Conservation (phyloP, 2,888 invertebrate genomes). For the Clepsis dumicolana region DNA sequence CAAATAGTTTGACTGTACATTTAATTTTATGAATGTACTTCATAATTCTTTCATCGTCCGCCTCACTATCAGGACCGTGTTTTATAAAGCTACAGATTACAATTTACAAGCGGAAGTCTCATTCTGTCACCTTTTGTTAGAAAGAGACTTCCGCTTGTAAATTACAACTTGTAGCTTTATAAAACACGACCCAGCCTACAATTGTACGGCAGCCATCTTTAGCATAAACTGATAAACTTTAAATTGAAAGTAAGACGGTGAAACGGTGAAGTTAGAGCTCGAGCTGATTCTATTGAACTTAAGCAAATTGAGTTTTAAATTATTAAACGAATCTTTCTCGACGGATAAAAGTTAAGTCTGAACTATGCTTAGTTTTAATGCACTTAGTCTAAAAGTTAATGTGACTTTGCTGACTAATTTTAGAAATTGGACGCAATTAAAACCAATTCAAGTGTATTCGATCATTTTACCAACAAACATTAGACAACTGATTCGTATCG, state of each 20-base stretch:
- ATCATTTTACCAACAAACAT: too few species aligned
- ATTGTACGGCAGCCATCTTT: constrained; percentile 16
- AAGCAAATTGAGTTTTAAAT: constrained; percentile 7
- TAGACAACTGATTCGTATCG: too few species aligned
- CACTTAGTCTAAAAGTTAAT: neutral
- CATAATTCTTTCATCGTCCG: neutral
- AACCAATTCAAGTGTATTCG: too few species aligned
- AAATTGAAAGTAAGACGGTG: constrained; percentile 30
- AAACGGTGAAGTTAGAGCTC: constrained; percentile 16
- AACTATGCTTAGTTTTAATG: neutral
- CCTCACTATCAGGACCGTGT: too few species aligned
- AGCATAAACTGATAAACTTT: constrained; percentile 29
- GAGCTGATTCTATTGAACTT: constrained; percentile 15
- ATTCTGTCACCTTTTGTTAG: too few species aligned
- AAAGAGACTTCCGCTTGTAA: too few species aligned
- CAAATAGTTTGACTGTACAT: too few species aligned
- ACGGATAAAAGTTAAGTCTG: neutral
- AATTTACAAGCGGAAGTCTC: too few species aligned
- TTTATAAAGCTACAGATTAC: too few species aligned
- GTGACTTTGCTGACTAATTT: too few species aligned
- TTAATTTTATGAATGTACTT: neutral
- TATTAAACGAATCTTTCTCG: constrained; percentile 4
- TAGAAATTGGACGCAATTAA: too few species aligned
- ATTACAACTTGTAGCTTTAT: too few species aligned
- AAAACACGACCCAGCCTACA: neutral